phyloP scores from a whole-genome alignment of 2,113 vertebrate genomes.

The Etheostoma spectabile region DNA sequence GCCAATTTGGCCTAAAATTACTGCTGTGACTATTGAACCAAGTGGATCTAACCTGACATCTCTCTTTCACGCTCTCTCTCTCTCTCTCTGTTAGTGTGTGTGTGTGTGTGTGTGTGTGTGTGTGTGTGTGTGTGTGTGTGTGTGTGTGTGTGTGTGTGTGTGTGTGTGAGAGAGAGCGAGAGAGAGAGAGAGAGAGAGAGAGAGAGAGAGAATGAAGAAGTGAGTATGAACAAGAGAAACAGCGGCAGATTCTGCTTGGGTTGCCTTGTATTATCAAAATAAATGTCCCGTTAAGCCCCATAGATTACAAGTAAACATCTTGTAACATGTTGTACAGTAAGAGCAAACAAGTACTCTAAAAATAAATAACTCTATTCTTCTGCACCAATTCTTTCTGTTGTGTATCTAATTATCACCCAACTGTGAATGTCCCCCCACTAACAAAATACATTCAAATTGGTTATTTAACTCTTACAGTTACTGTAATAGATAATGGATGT shows the following conservation, averaged over 20 bases:
- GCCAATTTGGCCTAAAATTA: constrained; percentile 60
- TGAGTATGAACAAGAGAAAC: not conserved
- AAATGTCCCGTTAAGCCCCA: not conserved
- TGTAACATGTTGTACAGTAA: not conserved
- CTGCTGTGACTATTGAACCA: constrained; percentile 62
- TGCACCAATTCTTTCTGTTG: not conserved
- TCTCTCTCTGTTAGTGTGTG: not conserved
- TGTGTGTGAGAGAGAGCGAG: not conserved
- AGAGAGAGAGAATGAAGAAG: not conserved
- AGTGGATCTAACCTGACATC: constrained; percentile 59
- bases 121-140: not conserved
- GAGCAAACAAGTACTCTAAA: not conserved
- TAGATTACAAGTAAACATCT: constrained; percentile 13
- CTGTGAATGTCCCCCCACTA: not conserved
- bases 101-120: not conserved
- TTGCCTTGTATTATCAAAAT: constrained; percentile 7
- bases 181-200: too few species aligned
- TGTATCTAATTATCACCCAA: constrained; percentile 3
- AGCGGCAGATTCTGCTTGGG: not conserved
- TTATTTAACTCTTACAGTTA: constrained; percentile 39
- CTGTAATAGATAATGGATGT: not conserved
- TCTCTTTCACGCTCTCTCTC: constrained; percentile 7
- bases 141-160: not conserved
- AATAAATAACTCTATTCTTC: not conserved
- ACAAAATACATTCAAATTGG: not conserved